Conservation (phyloP, 2,113 vertebrate genomes). For the Sapayoa aenigma region DNA sequence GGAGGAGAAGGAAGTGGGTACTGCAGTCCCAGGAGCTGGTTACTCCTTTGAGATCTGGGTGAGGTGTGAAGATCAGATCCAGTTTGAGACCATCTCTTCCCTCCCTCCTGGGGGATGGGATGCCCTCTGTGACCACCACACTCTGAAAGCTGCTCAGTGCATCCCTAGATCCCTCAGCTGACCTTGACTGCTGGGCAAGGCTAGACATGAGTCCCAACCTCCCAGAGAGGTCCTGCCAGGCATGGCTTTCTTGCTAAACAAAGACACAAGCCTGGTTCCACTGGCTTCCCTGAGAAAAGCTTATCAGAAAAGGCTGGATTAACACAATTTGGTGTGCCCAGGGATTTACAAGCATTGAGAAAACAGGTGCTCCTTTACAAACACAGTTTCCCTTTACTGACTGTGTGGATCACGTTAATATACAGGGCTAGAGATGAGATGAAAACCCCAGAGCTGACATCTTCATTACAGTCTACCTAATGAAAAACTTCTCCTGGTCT, state of each 20-base stretch:
- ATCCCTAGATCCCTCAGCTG: not conserved
- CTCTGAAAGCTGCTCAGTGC: rapidly evolving
- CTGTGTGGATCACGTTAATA: not conserved
- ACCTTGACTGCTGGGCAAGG: not conserved
- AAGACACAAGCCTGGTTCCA: not conserved
- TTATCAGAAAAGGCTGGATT: not conserved
- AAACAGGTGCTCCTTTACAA: not conserved
- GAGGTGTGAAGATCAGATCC: not conserved
- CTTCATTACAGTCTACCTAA: not conserved
- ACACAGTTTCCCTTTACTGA: not conserved
- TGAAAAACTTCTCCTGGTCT: not conserved
- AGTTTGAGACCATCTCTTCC: not conserved
- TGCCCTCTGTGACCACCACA: not conserved
- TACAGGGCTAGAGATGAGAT: not conserved
- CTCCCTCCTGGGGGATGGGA: not conserved
- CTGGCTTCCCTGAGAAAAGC: not conserved
- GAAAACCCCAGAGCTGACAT: not conserved
- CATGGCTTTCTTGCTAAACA: not conserved
- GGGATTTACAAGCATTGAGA: not conserved
- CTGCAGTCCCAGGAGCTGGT: not conserved
- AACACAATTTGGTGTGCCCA: not conserved
- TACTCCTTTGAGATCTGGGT: not conserved
- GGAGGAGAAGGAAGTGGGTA: not conserved
- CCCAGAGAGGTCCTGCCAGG: not conserved
- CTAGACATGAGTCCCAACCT: not conserved